Evolutionary conservation across 2,113 vertebrate genomes (phyloP).

Genomic region (Macroglossus sobrinus): DNA sequence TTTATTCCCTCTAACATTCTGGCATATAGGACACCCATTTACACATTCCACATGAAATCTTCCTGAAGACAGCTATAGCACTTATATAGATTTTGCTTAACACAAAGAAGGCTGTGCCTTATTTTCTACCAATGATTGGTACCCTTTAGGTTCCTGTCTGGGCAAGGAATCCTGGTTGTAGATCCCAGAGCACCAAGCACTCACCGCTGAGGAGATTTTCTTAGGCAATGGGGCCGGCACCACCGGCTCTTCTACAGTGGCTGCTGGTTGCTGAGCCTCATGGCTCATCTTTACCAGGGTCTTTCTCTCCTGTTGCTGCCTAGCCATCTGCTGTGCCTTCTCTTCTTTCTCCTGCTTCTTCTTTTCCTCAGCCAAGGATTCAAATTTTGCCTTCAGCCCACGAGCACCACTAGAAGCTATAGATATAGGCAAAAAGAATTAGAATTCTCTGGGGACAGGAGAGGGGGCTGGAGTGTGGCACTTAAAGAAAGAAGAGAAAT

Average conservation of each 20-base stretch:
- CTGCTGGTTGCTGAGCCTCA: conserved; percentile 67
- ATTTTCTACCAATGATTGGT: not conserved
- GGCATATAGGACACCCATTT: not conserved
- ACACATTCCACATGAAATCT: not conserved
- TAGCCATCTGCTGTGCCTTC: conserved; percentile 79
- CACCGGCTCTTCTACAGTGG: conserved; percentile 36
- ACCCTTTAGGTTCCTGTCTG: not conserved
- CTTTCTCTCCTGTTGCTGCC: conserved; percentile 82
- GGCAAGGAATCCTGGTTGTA: not conserved
- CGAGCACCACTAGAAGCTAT: conserved; percentile 83
- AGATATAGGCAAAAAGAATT: conserved; percentile 56
- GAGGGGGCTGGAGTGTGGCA: fast-evolving
- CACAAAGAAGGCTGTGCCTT: not conserved
- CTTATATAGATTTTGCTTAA: not conserved
- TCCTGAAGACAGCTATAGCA: not conserved
- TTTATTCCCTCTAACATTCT: not conserved
- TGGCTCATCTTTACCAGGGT: conserved; percentile 56
- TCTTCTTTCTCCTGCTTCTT: conserved; percentile 85
- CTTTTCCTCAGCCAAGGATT: conserved; percentile 90
- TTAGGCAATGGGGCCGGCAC: conserved; percentile 13
- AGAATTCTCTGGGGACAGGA: not conserved
- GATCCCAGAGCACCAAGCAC: not conserved
- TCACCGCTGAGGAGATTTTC: conserved; percentile 60
- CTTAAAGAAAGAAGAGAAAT: not conserved
- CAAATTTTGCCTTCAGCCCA: conserved; percentile 91